These are phyloP conservation scores for Trachymyrmex septentrionalis DNA, from an alignment of 1,140 invertebrate species.

Conservation along the genomic window DNA sequence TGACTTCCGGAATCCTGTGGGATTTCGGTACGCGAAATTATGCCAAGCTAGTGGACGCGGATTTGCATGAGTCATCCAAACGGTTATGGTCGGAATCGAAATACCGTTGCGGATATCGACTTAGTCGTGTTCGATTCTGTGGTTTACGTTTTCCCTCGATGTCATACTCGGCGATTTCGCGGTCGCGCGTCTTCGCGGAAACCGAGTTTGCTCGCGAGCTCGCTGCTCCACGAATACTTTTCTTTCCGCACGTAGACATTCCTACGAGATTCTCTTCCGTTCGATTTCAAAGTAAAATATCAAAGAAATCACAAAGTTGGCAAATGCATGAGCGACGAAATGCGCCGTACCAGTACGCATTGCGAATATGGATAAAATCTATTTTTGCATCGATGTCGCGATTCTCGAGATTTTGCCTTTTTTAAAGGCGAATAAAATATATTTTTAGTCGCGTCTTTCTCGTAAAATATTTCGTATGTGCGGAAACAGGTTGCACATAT, in stretches of 20 bases:
- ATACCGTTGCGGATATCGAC: constrained; percentile 65
- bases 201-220: constrained; percentile 12
- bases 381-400: constrained; percentile 47
- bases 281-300: constrained; percentile 60
- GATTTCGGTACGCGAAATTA: constrained; percentile 68
- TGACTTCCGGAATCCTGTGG: constrained; percentile 62
- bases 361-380: constrained; percentile 45
- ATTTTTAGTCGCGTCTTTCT: neutral
- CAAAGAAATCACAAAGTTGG: constrained; percentile 10
- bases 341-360: neutral
- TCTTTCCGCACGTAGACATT: constrained; percentile 31
- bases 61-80: constrained; percentile 66
- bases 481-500: neutral
- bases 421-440: constrained; percentile 42
- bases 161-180: constrained; percentile 19
- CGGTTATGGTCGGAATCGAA: constrained; percentile 69
- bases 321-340: constrained; percentile 24
- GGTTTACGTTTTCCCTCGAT: neutral
- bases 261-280: constrained; percentile 31
- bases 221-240: constrained; percentile 14
- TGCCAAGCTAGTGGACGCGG: constrained; percentile 64
- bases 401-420: constrained; percentile 19
- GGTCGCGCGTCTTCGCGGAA: constrained; percentile 37
- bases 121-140: constrained; percentile 46
- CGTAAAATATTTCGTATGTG: neutral